Percentiles rank a stretch among this genome's conserved stretches.
phyloP scores from a whole-genome alignment of 2,797 vertebrate genomes.

The Poeciliopsis paucimaculata region DNA sequence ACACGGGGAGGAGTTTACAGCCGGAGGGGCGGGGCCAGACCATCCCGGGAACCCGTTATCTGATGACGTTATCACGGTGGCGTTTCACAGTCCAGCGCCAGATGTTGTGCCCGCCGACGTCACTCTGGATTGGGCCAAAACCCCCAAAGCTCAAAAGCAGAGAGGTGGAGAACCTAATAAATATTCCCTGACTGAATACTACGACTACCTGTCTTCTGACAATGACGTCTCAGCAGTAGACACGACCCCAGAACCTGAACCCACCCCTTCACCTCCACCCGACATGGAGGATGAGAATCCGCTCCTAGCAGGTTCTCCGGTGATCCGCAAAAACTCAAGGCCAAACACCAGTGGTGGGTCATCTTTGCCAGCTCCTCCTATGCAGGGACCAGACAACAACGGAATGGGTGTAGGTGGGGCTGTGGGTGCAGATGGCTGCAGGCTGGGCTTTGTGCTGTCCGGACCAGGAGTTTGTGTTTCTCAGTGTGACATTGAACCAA shows the following conservation, averaged over 20 bases:
- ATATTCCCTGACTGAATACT: slow-evolving; percentile 85
- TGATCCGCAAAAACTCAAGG: slow-evolving; percentile 49
- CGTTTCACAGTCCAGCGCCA: slow-evolving; percentile 84
- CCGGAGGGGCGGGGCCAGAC: slow-evolving; percentile 72
- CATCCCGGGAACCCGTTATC: slow-evolving; percentile 67
- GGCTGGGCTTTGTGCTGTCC: slow-evolving; percentile 84
- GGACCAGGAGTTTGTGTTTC: slow-evolving; percentile 84
- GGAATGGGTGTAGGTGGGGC: slow-evolving; percentile 51
- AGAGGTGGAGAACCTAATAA: slow-evolving; percentile 74
- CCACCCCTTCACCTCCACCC: slow-evolving; percentile 63
- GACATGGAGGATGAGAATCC: slow-evolving; percentile 83
- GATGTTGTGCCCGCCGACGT: slow-evolving; percentile 57
- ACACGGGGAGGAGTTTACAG: slow-evolving; percentile 71
- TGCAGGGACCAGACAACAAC: slow-evolving; percentile 36
- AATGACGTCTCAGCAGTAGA: slow-evolving; percentile 86
- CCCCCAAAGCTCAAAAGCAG: slow-evolving; percentile 62
- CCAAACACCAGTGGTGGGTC: slow-evolving; percentile 27
- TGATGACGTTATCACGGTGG: slow-evolving; percentile 83
- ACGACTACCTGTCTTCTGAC: slow-evolving; percentile 87
- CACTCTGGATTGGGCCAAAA: slow-evolving; percentile 60
- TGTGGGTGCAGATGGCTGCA: slow-evolving; percentile 81
- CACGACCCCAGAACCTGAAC: slow-evolving; percentile 74
- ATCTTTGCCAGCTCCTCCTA: slow-evolving; percentile 46
- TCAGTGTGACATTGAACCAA: slow-evolving; percentile 86
- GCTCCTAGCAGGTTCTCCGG: slow-evolving; percentile 57